These are phyloP conservation scores for Drosophila pallidifrons DNA, from an alignment of 1,140 invertebrate genomes.

Conservation along the genomic window DNA sequence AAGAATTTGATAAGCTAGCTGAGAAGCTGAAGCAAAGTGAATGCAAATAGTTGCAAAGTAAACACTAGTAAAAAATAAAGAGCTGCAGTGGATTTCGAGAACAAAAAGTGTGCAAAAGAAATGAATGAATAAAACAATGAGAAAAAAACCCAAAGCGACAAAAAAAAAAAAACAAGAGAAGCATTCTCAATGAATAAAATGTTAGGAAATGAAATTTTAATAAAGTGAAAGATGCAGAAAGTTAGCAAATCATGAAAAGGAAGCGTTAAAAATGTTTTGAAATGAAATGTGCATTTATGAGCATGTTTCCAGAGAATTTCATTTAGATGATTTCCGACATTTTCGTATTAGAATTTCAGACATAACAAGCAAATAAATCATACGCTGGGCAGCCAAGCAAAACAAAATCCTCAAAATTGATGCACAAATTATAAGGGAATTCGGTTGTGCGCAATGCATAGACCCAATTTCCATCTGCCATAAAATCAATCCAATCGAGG, in stretches of 20 bases:
- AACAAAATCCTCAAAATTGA: slow-evolving; percentile 22
- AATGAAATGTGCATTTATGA: slow-evolving; percentile 10
- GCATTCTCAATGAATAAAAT: not conserved
- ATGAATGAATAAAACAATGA: slow-evolving; percentile 26
- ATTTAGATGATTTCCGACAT: slow-evolving; percentile 6
- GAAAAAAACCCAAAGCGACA: slow-evolving; percentile 8
- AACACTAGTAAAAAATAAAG: slow-evolving; percentile 9
- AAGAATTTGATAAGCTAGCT: slow-evolving; percentile 7
- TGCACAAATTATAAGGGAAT: slow-evolving; percentile 50
- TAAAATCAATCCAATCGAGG: slow-evolving; percentile 23
- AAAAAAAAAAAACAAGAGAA: slow-evolving; percentile 6
- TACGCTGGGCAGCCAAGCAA: slow-evolving; percentile 16
- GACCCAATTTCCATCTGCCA: slow-evolving; percentile 45
- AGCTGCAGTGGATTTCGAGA: slow-evolving; percentile 1
- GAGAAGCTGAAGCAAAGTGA: slow-evolving; percentile 4
- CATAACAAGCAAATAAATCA: slow-evolving; percentile 25
- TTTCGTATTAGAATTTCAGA: not conserved
- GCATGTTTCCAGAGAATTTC: not conserved
- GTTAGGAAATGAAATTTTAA: slow-evolving; percentile 10
- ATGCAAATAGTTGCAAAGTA: slow-evolving; percentile 23
- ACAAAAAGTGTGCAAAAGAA: not conserved
- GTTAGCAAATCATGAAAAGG: not conserved
- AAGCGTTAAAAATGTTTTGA: not conserved
- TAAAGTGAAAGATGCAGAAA: slow-evolving; percentile 5
- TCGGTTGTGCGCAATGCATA: slow-evolving; percentile 45